Evolutionary conservation across 1,140 invertebrate species (phyloP).

Genomic region (Aphaenogaster rudis): DNA sequence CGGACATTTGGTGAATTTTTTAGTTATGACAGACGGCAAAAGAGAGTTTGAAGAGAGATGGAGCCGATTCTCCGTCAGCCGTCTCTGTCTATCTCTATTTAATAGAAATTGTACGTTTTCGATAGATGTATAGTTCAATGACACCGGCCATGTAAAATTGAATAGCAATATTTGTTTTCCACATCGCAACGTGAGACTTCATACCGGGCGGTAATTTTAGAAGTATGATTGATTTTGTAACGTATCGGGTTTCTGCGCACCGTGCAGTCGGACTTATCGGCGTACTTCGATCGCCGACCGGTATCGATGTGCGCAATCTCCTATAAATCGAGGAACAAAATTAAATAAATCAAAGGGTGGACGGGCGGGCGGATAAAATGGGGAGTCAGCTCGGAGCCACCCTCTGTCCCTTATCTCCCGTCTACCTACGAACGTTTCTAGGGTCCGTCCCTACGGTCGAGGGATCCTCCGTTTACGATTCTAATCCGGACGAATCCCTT

Average conservation of each 20-base stretch:
- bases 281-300: slow-evolving; percentile 35
- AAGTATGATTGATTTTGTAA: slow-evolving; percentile 63
- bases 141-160: slow-evolving; percentile 21
- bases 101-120: slow-evolving; percentile 25
- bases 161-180: slow-evolving; percentile 56
- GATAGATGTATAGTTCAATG: slow-evolving; percentile 11
- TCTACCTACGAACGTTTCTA: slow-evolving; percentile 76
- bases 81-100: slow-evolving; percentile 26
- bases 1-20: slow-evolving; percentile 15
- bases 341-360: slow-evolving; percentile 82
- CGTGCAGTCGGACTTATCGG: slow-evolving; percentile 58
- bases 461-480: slow-evolving; percentile 76
- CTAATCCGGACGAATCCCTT: slow-evolving; percentile 73
- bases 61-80: neutral
- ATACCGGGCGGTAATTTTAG: slow-evolving; percentile 54
- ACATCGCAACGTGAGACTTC: slow-evolving; percentile 50
- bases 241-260: slow-evolving; percentile 45
- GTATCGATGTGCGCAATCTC: slow-evolving; percentile 69
- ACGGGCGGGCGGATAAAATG: neutral
- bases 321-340: slow-evolving; percentile 78
- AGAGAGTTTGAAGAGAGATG: neutral
- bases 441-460: slow-evolving; percentile 67
- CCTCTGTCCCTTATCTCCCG: slow-evolving; percentile 77
- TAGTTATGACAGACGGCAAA: neutral
- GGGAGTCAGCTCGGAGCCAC: slow-evolving; percentile 2